Evolutionary conservation across 2,113 vertebrate species (phyloP).

Genomic region (Geococcyx californianus): DNA sequence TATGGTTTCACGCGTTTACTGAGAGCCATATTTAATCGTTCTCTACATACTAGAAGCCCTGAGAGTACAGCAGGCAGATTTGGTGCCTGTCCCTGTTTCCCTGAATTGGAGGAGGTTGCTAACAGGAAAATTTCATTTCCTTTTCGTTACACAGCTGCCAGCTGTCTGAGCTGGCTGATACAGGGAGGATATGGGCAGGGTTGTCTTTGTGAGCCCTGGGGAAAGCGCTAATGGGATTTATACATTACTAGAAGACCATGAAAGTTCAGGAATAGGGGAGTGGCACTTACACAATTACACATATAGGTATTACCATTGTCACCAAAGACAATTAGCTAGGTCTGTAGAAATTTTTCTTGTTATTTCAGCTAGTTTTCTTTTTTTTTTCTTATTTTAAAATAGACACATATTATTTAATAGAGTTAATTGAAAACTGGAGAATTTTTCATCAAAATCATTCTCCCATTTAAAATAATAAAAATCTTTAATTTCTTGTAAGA

Average conservation of each 20-base stretch:
- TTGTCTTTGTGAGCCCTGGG: neutral
- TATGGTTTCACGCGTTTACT: neutral
- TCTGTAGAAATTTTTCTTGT: neutral
- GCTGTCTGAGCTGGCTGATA: neutral
- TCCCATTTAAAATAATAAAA: neutral
- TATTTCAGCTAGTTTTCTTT: neutral
- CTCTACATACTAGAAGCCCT: neutral
- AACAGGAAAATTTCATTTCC: constrained; percentile 36
- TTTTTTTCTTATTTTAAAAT: neutral
- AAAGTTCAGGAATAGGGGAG: neutral
- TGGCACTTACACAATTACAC: neutral
- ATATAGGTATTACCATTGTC: neutral
- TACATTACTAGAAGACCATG: neutral
- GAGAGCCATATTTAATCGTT: neutral
- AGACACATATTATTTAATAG: neutral
- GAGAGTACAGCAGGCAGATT: neutral
- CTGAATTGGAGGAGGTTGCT: neutral
- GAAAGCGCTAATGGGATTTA: neutral
- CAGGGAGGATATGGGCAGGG: neutral
- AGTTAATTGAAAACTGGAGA: neutral
- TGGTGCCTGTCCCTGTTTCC: neutral
- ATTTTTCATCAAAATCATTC: neutral
- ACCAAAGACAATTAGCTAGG: neutral
- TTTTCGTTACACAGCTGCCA: neutral
- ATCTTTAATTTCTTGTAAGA: neutral